Evolutionary conservation across 2,113 vertebrate genomes (phyloP).

Genomic region (Oreotrochilus melanogaster): DNA sequence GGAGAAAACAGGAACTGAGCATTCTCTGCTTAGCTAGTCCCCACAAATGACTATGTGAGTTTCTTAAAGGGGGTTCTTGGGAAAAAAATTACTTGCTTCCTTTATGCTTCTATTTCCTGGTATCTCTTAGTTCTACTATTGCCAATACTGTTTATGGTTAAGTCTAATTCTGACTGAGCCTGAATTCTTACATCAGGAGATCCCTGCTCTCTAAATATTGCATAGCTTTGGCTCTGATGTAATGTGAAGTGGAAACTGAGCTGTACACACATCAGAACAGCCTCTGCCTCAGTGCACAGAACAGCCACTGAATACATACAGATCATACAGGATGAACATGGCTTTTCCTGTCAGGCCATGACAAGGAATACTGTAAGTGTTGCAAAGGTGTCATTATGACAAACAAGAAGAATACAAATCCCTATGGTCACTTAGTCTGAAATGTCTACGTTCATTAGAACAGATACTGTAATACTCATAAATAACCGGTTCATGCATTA

Average conservation of each 20-base stretch:
- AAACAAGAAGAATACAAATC: conserved; percentile 76
- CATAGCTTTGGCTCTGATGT: neutral
- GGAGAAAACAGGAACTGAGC: neutral
- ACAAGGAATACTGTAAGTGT: conserved; percentile 57
- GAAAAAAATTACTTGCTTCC: neutral
- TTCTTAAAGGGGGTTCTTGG: neutral
- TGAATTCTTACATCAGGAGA: neutral
- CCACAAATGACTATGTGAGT: neutral
- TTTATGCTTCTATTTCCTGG: neutral
- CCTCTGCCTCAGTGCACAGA: conserved; percentile 53
- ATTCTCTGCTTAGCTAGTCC: neutral
- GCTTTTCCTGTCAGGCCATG: conserved; percentile 65
- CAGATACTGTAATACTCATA: conserved; percentile 53
- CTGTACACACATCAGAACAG: neutral
- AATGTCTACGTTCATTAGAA: conserved; percentile 43
- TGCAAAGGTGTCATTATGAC: conserved; percentile 73
- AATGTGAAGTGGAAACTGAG: neutral
- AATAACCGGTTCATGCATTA: conserved; percentile 92
- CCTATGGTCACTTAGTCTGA: conserved; percentile 60
- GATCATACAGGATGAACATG: conserved; percentile 75
- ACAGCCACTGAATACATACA: conserved; percentile 76
- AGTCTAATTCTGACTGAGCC: neutral
- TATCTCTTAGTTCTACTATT: neutral
- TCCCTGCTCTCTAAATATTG: neutral
- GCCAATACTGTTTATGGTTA: neutral